Evolutionary conservation across 2,797 vertebrate species (phyloP).

Genomic region (Ptychadena robeensis): DNA sequence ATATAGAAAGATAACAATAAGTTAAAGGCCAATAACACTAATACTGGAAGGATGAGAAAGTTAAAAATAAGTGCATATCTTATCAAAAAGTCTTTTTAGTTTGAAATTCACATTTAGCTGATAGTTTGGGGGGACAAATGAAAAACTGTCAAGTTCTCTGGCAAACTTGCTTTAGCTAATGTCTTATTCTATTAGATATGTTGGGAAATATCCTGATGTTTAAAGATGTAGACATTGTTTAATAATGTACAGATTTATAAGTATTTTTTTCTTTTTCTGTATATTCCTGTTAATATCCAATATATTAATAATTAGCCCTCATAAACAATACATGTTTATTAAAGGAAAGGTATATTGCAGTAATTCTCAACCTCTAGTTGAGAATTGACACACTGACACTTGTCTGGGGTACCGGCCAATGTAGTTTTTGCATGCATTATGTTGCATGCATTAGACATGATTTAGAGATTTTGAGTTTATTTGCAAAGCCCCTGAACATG

Average conservation of each 20-base stretch:
- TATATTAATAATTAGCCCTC: neutral
- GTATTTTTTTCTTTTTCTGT: neutral
- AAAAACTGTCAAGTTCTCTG: neutral
- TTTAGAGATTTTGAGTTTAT: too few species aligned
- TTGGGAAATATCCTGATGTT: neutral
- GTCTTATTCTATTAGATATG: neutral
- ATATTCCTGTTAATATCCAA: neutral
- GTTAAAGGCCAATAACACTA: constrained; percentile 46
- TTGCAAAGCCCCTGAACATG: too few species aligned
- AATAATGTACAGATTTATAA: neutral
- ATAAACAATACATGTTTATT: too few species aligned
- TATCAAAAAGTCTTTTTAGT: neutral
- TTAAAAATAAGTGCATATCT: constrained; percentile 36
- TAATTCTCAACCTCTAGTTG: too few species aligned
- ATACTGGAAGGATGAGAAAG: constrained; percentile 13
- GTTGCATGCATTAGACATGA: too few species aligned
- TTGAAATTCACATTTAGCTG: neutral
- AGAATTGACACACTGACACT: too few species aligned
- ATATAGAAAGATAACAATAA: constrained; percentile 19
- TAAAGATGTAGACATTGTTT: neutral
- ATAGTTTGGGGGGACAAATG: neutral
- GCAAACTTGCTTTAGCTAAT: neutral
- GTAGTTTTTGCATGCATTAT: too few species aligned
- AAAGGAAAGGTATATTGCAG: too few species aligned
- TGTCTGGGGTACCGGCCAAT: too few species aligned